Conservation (phyloP, 2,797 vertebrate species). For the Parotocinclus haroldoi region DNA sequence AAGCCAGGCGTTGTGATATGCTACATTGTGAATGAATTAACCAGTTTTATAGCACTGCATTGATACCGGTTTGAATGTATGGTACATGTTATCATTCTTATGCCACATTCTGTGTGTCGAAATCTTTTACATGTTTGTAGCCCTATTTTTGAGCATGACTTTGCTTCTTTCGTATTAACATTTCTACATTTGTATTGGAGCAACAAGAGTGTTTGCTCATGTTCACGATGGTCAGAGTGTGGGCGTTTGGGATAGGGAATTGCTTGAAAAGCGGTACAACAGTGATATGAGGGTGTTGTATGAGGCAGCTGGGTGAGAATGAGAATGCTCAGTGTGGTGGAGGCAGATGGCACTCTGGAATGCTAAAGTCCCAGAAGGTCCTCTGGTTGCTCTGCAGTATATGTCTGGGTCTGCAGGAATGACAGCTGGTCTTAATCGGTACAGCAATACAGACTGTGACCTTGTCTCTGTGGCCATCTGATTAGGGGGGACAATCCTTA, state of each 20-base stretch:
- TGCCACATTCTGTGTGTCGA: background rate
- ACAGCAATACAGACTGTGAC: conserved; percentile 61
- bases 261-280: conserved; percentile 5
- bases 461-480: conserved; percentile 65
- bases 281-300: background rate
- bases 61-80: conserved; percentile 21
- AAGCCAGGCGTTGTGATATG: conserved; percentile 9
- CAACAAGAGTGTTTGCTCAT: too few species aligned
- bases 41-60: conserved; percentile 18
- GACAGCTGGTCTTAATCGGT: conserved; percentile 48
- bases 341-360: conserved; percentile 35
- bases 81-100: conserved; percentile 5
- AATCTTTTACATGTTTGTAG: background rate
- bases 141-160: too few species aligned
- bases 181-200: too few species aligned
- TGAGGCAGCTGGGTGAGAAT: conserved; percentile 34
- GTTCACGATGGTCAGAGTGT: background rate
- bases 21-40: conserved; percentile 23
- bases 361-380: conserved; percentile 12
- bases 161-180: too few species aligned
- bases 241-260: conserved; percentile 6
- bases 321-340: conserved; percentile 16
- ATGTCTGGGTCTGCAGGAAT: conserved; percentile 37
- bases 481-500: conserved; percentile 56
- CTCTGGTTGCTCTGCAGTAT: conserved; percentile 24